Percentiles rank a stretch among this genome's conserved stretches.
Conservation (phyloP, 2,797 vertebrate genomes). For the Fistularia commersonii region DNA sequence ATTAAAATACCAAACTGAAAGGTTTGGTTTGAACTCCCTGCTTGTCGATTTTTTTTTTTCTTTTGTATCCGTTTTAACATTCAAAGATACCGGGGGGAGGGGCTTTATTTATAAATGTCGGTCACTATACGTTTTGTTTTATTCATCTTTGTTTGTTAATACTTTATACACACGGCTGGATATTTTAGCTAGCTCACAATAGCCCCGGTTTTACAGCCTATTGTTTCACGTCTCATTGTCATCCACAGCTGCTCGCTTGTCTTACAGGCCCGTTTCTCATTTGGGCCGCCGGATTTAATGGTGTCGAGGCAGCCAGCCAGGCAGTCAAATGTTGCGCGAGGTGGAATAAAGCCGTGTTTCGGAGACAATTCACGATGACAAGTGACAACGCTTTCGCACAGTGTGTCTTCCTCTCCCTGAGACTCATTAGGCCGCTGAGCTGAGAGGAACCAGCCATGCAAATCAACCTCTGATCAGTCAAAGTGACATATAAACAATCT, state of each 20-base stretch:
- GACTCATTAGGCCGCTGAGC: conserved; percentile 44
- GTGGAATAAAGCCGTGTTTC: conserved; percentile 44
- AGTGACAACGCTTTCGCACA: conserved; percentile 62
- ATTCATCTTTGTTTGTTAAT: no score
- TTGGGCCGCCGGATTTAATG: conserved; percentile 53
- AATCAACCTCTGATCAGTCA: conserved; percentile 46
- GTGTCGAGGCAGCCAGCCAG: conserved; percentile 55
- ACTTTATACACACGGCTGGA: no score
- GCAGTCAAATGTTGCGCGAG: conserved; percentile 50
- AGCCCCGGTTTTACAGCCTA: conserved; percentile 20
- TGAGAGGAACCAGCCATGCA: conserved; percentile 42
- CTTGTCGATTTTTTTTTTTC: no score
- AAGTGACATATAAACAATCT: conserved; percentile 45
- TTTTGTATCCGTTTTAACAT: no score
- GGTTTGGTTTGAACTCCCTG: no score
- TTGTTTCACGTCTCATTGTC: conserved; percentile 34
- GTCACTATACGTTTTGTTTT: no score
- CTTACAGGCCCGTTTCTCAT: conserved; percentile 46
- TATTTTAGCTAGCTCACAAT: conserved; percentile 16
- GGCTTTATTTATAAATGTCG: no score
- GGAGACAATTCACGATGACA: conserved; percentile 55
- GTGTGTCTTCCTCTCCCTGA: conserved; percentile 43
- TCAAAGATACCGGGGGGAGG: no score
- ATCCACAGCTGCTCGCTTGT: conserved; percentile 34
- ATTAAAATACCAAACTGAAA: no score